phyloP scores from a whole-genome alignment of 2,888 invertebrate species.

The Lasioglossum figueresi region DNA sequence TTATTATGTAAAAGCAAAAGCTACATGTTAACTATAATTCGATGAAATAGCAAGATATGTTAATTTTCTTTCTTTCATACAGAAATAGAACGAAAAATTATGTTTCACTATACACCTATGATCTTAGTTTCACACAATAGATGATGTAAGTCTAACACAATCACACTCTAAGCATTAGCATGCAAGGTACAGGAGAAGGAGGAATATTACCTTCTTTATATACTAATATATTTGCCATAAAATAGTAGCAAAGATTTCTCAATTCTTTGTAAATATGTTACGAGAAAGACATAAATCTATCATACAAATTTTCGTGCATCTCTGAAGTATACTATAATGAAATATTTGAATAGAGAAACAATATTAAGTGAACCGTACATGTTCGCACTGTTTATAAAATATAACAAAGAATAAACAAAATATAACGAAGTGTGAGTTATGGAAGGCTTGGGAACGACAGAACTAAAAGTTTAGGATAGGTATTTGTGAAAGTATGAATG shows the following conservation, averaged over 20 bases:
- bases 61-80: slow-evolving; percentile 39
- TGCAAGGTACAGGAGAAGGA: slow-evolving; percentile 73
- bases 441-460: slow-evolving; percentile 43
- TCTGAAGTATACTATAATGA: slow-evolving; percentile 1
- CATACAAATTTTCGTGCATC: slow-evolving; percentile 18
- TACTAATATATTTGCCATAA: slow-evolving; percentile 4
- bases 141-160: slow-evolving; percentile 82
- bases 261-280: slow-evolving; percentile 24
- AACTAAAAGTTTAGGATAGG: slow-evolving; percentile 51
- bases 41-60: slow-evolving; percentile 68
- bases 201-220: slow-evolving; percentile 51
- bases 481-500: slow-evolving; percentile 55
- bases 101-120: slow-evolving; percentile 60
- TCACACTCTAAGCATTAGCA: slow-evolving; percentile 83
- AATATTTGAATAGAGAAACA: slow-evolving; percentile 1
- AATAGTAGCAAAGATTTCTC: background rate
- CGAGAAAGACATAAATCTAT: slow-evolving; percentile 6
- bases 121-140: slow-evolving; percentile 71
- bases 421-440: slow-evolving; percentile 10
- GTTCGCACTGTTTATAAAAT: background rate
- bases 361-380: background rate
- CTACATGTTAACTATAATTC: slow-evolving; percentile 62
- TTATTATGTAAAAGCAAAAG: slow-evolving; percentile 49
- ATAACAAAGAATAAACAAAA: slow-evolving; percentile 9
- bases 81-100: slow-evolving; percentile 47